Conservation (phyloP, 2,797 vertebrate species). For the Pagetopsis macropterus region DNA sequence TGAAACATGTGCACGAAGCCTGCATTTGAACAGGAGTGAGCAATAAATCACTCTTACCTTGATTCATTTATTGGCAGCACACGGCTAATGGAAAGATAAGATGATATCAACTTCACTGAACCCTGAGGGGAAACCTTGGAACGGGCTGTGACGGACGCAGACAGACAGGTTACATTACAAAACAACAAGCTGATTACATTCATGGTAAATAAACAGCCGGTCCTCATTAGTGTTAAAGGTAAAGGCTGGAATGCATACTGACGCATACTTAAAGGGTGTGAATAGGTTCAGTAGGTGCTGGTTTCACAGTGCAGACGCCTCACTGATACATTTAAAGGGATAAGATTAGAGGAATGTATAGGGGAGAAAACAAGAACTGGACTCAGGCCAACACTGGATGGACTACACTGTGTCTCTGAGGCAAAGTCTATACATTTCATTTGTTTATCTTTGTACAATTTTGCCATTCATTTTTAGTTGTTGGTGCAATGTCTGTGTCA, state of each 20-base stretch:
- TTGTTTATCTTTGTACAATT: too few relatives aligned
- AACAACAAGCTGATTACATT: slow-evolving; percentile 25
- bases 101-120: slow-evolving; percentile 13
- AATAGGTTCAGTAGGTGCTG: slow-evolving; percentile 1
- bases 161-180: slow-evolving; percentile 2
- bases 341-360: slow-evolving; percentile 39
- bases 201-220: slow-evolving; percentile 10
- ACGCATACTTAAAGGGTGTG: slow-evolving; percentile 11
- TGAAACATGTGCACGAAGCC: slow-evolving; percentile 6
- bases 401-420: not conserved
- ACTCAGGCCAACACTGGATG: not conserved
- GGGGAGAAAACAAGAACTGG: slow-evolving; percentile 7
- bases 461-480: too few relatives aligned
- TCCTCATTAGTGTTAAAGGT: slow-evolving; percentile 3
- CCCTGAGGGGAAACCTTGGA: slow-evolving; percentile 1
- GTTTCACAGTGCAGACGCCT: slow-evolving; percentile 12
- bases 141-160: not conserved
- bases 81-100: slow-evolving; percentile 9
- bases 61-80: not conserved
- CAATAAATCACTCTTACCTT: slow-evolving; percentile 1
- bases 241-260: slow-evolving; percentile 12
- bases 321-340: slow-evolving; percentile 44
- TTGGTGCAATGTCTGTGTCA: too few relatives aligned
- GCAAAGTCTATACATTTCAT: not conserved
- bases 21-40: not conserved